A percentile compares a stretch with the other conserved stretches of the same genome.
These are phyloP conservation scores for Andricus curvator DNA, from an alignment of 2,888 invertebrate genomes.

Conservation along the genomic window DNA sequence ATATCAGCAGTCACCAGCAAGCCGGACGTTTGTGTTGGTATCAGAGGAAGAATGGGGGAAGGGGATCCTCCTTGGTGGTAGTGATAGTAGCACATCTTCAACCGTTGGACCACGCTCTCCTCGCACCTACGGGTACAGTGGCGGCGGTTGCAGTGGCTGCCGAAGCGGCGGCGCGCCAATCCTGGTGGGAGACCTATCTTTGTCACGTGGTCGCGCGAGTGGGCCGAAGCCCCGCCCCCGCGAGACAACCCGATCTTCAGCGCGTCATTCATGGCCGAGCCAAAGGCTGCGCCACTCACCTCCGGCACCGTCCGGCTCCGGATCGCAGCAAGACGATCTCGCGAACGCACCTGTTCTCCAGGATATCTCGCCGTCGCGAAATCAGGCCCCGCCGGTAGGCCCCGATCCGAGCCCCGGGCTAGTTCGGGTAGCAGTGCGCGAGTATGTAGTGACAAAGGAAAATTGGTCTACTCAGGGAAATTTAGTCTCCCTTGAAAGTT, in stretches of 20 bases:
- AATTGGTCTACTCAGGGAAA: slow-evolving; percentile 41
- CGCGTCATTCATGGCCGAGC: slow-evolving; percentile 77
- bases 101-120: background rate
- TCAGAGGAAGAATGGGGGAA: slow-evolving; percentile 53
- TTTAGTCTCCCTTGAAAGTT: background rate
- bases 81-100: slow-evolving; percentile 45
- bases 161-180: slow-evolving; percentile 28
- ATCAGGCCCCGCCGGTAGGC: background rate
- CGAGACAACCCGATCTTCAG: slow-evolving; percentile 72
- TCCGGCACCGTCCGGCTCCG: slow-evolving; percentile 64
- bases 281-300: slow-evolving; percentile 70
- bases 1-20: slow-evolving; percentile 8
- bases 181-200: slow-evolving; percentile 49
- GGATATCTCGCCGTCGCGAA: slow-evolving; percentile 51
- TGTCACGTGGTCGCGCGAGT: slow-evolving; percentile 69
- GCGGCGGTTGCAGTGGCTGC: slow-evolving; percentile 45
- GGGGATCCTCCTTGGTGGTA: slow-evolving; percentile 52
- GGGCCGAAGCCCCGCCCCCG: slow-evolving; percentile 78
- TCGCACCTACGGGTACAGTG: slow-evolving; percentile 42
- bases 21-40: slow-evolving; percentile 7
- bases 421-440: slow-evolving; percentile 41
- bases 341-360: slow-evolving; percentile 63
- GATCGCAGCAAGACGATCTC: slow-evolving; percentile 54
- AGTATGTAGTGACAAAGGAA: slow-evolving; percentile 44
- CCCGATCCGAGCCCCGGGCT: slow-evolving; percentile 48